Conservation (phyloP, 2,888 invertebrate genomes). For the Lepetodrilus schrolli region DNA sequence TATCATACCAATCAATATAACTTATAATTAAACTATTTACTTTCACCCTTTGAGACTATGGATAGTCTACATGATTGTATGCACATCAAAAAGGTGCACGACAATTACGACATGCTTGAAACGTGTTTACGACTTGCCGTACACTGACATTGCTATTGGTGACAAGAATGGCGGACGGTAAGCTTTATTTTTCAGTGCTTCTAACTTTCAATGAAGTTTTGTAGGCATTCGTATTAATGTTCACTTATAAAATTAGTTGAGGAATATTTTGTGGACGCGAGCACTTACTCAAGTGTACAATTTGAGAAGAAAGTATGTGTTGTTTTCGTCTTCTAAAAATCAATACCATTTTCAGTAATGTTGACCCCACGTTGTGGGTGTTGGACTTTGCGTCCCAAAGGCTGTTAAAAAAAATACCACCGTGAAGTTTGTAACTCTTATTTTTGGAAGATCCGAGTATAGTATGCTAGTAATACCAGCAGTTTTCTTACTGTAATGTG, state of each 20-base stretch:
- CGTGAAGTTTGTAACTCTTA: too few species aligned
- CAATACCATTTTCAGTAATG: not conserved
- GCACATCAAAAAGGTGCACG: too few species aligned
- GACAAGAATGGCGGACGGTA: constrained; percentile 48
- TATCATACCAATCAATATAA: too few species aligned
- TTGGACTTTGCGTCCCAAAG: constrained; percentile 22
- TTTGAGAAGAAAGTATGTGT: not conserved
- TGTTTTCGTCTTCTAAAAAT: not conserved
- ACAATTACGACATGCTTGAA: constrained; percentile 18
- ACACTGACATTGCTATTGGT: constrained; percentile 37
- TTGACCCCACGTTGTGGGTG: too few species aligned
- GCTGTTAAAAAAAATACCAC: too few species aligned
- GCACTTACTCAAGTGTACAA: not conserved
- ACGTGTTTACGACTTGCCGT: constrained; percentile 17
- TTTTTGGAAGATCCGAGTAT: too few species aligned
- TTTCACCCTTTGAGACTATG: too few species aligned
- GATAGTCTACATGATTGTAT: too few species aligned
- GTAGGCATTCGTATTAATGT: not conserved
- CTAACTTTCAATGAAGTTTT: not conserved
- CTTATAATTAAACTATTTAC: too few species aligned
- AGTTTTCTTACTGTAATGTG: too few species aligned
- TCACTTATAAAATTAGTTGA: not conserved
- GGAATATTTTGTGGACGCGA: not conserved
- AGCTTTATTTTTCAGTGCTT: not conserved
- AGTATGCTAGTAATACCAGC: too few species aligned